A percentile compares a stretch with the other conserved stretches of the same genome.
phyloP scores from a whole-genome alignment of 2,888 invertebrate genomes.

The Eristalis pertinax region DNA sequence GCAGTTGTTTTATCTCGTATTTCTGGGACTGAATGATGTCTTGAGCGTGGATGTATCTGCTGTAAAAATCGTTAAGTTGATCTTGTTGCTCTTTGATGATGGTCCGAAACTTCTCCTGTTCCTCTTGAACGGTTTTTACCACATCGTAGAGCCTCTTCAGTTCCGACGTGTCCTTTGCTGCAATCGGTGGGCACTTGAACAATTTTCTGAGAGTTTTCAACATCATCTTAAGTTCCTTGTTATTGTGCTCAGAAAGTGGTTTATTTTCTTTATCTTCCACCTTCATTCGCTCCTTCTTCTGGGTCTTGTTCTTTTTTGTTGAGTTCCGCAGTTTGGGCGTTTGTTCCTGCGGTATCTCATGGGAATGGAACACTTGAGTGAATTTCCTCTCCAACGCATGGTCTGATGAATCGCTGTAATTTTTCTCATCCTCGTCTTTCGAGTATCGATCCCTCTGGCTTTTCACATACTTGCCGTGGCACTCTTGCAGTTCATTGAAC shows the following conservation, averaged over 20 bases:
- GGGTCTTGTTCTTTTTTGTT: conserved; percentile 48
- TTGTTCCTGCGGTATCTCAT: conserved; percentile 2
- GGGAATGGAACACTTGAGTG: conserved; percentile 73
- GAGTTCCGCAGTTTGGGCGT: conserved; percentile 14
- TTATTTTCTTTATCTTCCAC: conserved; percentile 74
- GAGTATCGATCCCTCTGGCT: conserved; percentile 44
- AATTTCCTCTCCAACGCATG: conserved; percentile 74
- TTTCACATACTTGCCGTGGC: conserved; percentile 75
- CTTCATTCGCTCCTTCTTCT: conserved; percentile 76
- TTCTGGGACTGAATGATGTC: conserved; percentile 80
- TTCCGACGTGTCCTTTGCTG: conserved; percentile 15
- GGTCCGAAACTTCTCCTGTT: conserved; percentile 78
- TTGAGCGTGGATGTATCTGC: conserved; percentile 79
- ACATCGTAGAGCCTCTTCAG: conserved; percentile 18
- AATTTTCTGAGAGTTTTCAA: conserved; percentile 47
- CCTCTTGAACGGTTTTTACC: conserved; percentile 75
- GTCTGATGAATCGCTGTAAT: conserved; percentile 73
- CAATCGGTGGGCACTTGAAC: conserved; percentile 15
- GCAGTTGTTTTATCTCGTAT: conserved; percentile 78
- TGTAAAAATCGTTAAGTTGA: conserved; percentile 77
- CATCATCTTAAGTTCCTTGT: conserved; percentile 41
- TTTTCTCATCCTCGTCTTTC: conserved; percentile 36
- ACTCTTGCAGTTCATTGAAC: conserved; percentile 77
- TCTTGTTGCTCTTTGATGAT: conserved; percentile 79
- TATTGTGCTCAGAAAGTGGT: not conserved